Evolutionary conservation across 1,140 invertebrate genomes (phyloP).

Genomic region (Triops cancriformis): DNA sequence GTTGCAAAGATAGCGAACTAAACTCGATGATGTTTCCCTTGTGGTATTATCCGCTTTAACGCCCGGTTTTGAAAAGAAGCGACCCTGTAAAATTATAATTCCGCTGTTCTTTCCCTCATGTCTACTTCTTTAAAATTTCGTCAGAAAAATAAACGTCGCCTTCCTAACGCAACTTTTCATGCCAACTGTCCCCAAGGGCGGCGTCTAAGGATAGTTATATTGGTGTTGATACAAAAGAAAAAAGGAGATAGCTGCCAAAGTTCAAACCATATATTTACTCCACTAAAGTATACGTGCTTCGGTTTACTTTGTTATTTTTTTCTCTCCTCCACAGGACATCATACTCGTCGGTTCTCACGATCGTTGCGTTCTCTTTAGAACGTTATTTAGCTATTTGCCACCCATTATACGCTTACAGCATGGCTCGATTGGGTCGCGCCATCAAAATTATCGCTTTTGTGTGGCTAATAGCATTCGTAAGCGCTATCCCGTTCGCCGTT

Average conservation of each 20-base stretch:
- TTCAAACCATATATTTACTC: neutral
- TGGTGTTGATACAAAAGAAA: neutral
- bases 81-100: too few species aligned
- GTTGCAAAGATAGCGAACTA: too few species aligned
- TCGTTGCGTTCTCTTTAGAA: conserved; percentile 75
- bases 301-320: neutral
- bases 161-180: too few species aligned
- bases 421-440: conserved; percentile 68
- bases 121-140: too few species aligned
- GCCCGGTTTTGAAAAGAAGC: too few species aligned
- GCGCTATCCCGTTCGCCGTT: conserved; percentile 68
- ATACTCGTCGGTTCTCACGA: conserved; percentile 66
- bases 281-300: neutral
- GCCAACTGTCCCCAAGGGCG: too few species aligned
- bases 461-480: conserved; percentile 66
- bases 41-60: too few species aligned
- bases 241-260: neutral
- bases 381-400: conserved; percentile 88
- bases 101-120: too few species aligned
- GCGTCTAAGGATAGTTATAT: too few species aligned
- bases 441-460: conserved; percentile 66
- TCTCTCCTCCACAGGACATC: conserved; percentile 32
- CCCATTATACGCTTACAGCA: conserved; percentile 62
- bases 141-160: too few species aligned
- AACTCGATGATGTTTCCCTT: too few species aligned